A percentile compares a stretch with the other conserved stretches of the same genome.
phyloP scores from a whole-genome alignment of 2,888 invertebrate species.

The Caenorhabditis wallacei region DNA sequence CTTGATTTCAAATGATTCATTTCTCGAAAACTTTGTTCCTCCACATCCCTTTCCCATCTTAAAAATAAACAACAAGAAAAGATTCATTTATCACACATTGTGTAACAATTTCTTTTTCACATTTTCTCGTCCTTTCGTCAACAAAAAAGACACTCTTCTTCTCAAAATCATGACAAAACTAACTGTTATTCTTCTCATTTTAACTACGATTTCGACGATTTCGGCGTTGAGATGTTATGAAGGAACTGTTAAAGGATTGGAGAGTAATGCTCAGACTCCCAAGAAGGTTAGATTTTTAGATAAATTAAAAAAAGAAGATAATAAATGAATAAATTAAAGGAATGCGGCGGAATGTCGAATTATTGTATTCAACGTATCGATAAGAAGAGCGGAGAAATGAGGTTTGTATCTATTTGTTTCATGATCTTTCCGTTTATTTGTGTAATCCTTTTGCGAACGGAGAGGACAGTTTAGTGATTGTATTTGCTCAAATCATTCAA shows the following conservation, averaged over 20 bases:
- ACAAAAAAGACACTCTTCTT: background rate
- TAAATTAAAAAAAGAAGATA: background rate
- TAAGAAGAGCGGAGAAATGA: conserved; percentile 66
- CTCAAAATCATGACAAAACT: conserved; percentile 42
- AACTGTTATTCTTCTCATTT: conserved; percentile 16
- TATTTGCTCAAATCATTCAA: conserved; percentile 58
- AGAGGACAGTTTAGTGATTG: conserved; percentile 2
- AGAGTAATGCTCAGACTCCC: conserved; percentile 63
- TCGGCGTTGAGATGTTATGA: conserved; percentile 66
- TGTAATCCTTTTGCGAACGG: conserved; percentile 53
- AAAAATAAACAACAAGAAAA: conserved; percentile 37
- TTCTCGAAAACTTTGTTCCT: too few species aligned
- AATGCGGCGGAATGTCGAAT: conserved; percentile 71
- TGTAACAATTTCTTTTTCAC: conserved; percentile 42
- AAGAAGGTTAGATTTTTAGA: conserved; percentile 54
- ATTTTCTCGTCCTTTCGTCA: background rate
- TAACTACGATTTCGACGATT: conserved; percentile 12
- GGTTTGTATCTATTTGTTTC: conserved; percentile 34
- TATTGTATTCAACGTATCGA: conserved; percentile 72
- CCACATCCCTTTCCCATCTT: background rate
- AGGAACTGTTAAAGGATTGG: conserved; percentile 64
- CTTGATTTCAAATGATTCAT: too few species aligned
- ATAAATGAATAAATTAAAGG: conserved; percentile 42
- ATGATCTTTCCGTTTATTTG: conserved; percentile 38
- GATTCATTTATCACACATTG: conserved; percentile 41